Conservation (phyloP, 92 coral and sea anemone genomes). For the Zoanthus gigantus region DNA sequence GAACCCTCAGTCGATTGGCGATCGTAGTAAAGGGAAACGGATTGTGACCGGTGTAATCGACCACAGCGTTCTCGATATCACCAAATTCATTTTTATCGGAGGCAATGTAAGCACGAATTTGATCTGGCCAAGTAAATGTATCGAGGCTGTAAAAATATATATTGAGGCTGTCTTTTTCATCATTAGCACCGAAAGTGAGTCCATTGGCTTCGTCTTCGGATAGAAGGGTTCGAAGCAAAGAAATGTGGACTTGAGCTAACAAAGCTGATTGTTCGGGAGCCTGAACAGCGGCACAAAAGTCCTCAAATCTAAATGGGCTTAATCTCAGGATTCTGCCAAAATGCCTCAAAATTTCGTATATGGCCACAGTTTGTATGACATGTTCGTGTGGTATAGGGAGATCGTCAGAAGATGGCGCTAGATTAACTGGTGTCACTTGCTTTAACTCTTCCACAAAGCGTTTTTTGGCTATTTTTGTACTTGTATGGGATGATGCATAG, state of each 20-base stretch:
- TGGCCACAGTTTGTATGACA: slow-evolving; percentile 86
- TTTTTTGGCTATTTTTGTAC: slow-evolving; percentile 68
- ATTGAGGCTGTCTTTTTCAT: slow-evolving; percentile 97
- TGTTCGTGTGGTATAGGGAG: slow-evolving; percentile 81
- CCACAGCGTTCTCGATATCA: slow-evolving; percentile 71
- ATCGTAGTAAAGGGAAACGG: slow-evolving; percentile 89
- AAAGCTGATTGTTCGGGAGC: slow-evolving; percentile 85
- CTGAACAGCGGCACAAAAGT: slow-evolving; percentile 88
- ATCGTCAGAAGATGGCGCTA: slow-evolving; percentile 94
- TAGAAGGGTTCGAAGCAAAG: slow-evolving; percentile 85
- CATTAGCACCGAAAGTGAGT: slow-evolving; percentile 91
- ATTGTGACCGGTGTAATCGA: slow-evolving; percentile 60
- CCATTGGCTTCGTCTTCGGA: slow-evolving; percentile 97
- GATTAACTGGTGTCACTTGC: slow-evolving; percentile 76
- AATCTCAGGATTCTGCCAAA: slow-evolving; percentile 87
- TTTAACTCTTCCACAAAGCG: slow-evolving; percentile 82
- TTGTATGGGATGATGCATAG: slow-evolving; percentile 82
- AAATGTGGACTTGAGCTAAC: slow-evolving; percentile 90
- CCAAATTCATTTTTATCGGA: slow-evolving; percentile 87
- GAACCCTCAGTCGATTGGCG: slow-evolving; percentile 76
- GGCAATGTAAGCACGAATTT: slow-evolving; percentile 82
- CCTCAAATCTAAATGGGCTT: slow-evolving; percentile 95
- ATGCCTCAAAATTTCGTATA: slow-evolving; percentile 94
- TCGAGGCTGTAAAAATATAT: slow-evolving; percentile 85
- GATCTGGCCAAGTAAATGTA: slow-evolving; percentile 97